Conservation (phyloP, 2,888 invertebrate species). For the Hymenopus coronatus region DNA sequence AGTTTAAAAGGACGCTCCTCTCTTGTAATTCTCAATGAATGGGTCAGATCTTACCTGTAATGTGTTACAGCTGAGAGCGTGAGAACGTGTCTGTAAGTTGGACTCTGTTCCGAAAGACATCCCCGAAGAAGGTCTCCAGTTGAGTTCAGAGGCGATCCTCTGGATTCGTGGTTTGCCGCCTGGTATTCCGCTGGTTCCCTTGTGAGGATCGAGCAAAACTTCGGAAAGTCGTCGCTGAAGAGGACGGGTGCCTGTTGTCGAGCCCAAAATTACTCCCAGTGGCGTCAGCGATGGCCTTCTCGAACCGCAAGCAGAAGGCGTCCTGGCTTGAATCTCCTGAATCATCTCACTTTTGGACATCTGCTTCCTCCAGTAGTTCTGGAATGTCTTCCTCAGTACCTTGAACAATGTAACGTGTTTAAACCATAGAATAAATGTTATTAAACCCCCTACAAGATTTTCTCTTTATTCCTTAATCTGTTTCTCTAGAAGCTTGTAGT, state of each 20-base stretch:
- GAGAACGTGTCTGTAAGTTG: constrained; percentile 24
- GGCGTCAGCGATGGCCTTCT: constrained; percentile 68
- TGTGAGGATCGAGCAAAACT: constrained; percentile 49
- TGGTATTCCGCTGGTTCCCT: background rate
- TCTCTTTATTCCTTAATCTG: too few species aligned
- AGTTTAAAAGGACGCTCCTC: too few species aligned
- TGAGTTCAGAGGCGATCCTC: constrained; percentile 51
- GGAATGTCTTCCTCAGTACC: constrained; percentile 66
- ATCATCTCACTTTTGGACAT: constrained; percentile 75
- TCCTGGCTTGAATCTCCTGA: constrained; percentile 76
- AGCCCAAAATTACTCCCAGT: constrained; percentile 43
- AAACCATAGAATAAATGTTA: too few species aligned
- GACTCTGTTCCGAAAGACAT: constrained; percentile 28
- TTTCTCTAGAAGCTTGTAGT: too few species aligned
- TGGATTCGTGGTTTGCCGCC: constrained; percentile 43
- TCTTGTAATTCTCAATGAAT: too few species aligned
- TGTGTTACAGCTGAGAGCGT: constrained; percentile 33
- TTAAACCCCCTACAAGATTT: too few species aligned
- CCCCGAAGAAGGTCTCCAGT: constrained; percentile 47
- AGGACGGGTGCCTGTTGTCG: constrained; percentile 39
- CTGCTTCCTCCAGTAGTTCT: constrained; percentile 75
- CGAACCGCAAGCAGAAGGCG: constrained; percentile 74
- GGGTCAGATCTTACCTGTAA: constrained; percentile 27
- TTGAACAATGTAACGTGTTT: background rate
- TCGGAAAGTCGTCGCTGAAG: constrained; percentile 57